phyloP scores from a whole-genome alignment of 2,113 vertebrate genomes.

The Eretmochelys imbricata region DNA sequence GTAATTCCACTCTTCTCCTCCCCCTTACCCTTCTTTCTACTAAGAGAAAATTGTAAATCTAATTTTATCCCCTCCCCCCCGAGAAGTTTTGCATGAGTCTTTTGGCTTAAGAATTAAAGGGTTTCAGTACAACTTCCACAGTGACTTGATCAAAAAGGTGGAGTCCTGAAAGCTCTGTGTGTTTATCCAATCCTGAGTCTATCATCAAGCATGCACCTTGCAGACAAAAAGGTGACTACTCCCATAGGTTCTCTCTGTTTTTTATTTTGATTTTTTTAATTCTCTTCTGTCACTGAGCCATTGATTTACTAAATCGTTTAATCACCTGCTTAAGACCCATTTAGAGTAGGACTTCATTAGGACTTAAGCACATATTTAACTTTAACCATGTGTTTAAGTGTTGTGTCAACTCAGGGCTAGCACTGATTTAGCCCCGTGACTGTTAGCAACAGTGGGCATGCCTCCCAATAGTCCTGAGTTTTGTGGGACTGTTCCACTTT shows the following conservation, averaged over 20 bases:
- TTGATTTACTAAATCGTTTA: not conserved
- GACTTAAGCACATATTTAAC: not conserved
- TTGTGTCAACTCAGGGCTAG: not conserved
- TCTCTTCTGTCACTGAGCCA: not conserved
- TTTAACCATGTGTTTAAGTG: not conserved
- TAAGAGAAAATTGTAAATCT: not conserved
- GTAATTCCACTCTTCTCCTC: not conserved
- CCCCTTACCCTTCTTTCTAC: not conserved
- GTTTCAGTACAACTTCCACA: not conserved
- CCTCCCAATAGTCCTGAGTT: not conserved
- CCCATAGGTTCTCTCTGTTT: not conserved
- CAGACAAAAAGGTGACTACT: not conserved
- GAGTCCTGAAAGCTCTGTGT: not conserved
- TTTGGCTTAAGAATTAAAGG: not conserved
- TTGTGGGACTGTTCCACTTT: not conserved
- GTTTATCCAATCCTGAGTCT: not conserved
- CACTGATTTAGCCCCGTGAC: slow-evolving; percentile 27
- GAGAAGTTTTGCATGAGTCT: not conserved
- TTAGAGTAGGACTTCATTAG: not conserved
- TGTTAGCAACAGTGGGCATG: not conserved
- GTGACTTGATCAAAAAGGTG: not conserved
- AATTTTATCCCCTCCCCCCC: not conserved
- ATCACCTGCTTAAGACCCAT: not conserved
- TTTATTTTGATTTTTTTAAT: not conserved
- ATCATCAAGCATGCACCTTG: not conserved